These are phyloP conservation scores for Anoncus sp. DNA, from an alignment of 2,888 invertebrate genomes.

Conservation along the genomic window DNA sequence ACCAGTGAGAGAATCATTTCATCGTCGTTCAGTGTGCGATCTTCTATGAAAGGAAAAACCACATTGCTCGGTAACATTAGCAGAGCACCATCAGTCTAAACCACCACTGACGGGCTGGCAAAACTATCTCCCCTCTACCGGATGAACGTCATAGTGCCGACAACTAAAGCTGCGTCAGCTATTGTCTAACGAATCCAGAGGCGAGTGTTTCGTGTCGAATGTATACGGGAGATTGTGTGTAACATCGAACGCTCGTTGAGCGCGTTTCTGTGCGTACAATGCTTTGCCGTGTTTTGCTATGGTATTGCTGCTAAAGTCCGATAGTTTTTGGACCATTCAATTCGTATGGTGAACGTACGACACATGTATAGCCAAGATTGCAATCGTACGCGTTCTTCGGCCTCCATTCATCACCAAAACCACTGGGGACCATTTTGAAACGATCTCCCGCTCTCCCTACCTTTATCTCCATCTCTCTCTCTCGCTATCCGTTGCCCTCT, in stretches of 20 bases:
- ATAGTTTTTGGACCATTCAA: constrained; percentile 67
- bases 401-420: constrained; percentile 65
- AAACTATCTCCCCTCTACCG: constrained; percentile 6
- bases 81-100: background rate
- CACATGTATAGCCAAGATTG: constrained; percentile 25
- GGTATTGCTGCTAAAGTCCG: constrained; percentile 49
- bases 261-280: background rate
- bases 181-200: constrained; percentile 31
- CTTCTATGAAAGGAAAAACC: constrained; percentile 1
- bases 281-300: constrained; percentile 4
- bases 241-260: constrained; percentile 7
- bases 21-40: background rate
- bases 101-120: constrained; percentile 3
- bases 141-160: constrained; percentile 22
- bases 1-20: constrained; percentile 1
- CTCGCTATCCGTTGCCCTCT: constrained; percentile 2
- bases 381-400: constrained; percentile 40
- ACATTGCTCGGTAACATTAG: background rate
- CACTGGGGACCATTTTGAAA: constrained; percentile 51
- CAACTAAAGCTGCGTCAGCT: constrained; percentile 29
- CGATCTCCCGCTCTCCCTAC: constrained; percentile 11
- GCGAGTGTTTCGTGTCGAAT: constrained; percentile 22
- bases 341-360: constrained; percentile 32
- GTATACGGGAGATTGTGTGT: constrained; percentile 22
- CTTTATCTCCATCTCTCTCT: too few species aligned